Evolutionary conservation across 2,113 vertebrate genomes (phyloP).

Genomic region (Alces alces): DNA sequence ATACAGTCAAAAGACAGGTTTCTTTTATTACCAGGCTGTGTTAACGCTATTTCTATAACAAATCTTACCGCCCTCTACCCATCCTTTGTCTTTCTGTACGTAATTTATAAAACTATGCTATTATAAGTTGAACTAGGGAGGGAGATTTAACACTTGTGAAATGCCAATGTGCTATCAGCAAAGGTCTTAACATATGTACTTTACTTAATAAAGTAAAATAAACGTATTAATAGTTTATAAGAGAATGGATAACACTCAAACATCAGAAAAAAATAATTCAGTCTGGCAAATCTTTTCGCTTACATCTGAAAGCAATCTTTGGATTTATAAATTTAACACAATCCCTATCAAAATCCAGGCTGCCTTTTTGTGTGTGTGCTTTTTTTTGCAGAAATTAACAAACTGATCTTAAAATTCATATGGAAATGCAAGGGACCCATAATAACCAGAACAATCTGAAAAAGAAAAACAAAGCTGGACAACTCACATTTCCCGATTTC

Average conservation of each 20-base stretch:
- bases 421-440: neutral
- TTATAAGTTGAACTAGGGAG: neutral
- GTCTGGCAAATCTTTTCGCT: neutral
- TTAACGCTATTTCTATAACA: neutral
- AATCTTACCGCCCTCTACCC: neutral
- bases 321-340: neutral
- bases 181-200: neutral
- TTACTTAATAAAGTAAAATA: constrained; percentile 16
- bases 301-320: neutral
- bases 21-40: neutral
- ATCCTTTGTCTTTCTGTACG: neutral
- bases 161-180: neutral
- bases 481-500: neutral
- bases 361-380: neutral
- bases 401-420: neutral
- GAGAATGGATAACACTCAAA: neutral
- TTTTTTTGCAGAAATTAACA: neutral
- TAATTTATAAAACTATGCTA: neutral
- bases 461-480: neutral
- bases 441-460: neutral
- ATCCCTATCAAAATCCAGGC: neutral
- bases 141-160: neutral
- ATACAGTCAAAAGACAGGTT: neutral
- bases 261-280: neutral
- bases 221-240: neutral